These are phyloP conservation scores for Synergus umbraculus DNA, from an alignment of 2,888 invertebrate genomes.

Conservation along the genomic window DNA sequence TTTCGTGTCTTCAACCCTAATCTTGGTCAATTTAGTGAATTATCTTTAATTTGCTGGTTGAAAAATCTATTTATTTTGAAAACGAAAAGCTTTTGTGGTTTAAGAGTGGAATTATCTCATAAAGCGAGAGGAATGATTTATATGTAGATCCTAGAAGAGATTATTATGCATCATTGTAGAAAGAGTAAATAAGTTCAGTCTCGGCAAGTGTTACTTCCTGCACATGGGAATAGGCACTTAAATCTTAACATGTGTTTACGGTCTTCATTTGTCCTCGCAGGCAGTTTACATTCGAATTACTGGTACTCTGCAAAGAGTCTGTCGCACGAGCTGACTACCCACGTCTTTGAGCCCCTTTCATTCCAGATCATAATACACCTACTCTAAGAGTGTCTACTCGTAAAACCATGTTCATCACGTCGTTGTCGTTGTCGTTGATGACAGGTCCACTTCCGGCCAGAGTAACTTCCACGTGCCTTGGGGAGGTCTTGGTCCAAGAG, in stretches of 20 bases:
- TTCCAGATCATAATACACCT: conserved; percentile 67
- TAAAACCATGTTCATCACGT: conserved; percentile 62
- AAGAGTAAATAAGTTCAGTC: conserved; percentile 28
- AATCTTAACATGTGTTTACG: conserved; percentile 62
- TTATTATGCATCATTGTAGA: conserved; percentile 34
- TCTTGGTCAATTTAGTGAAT: not conserved
- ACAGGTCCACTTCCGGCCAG: conserved; percentile 69
- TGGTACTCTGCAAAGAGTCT: conserved; percentile 44
- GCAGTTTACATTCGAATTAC: conserved; percentile 55
- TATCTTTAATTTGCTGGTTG: not conserved
- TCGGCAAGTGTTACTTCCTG: conserved; percentile 36
- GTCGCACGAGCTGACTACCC: conserved; percentile 65
- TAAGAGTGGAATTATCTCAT: not conserved
- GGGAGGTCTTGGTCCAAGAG: conserved; percentile 13
- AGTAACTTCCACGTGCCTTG: conserved; percentile 25
- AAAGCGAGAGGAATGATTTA: not conserved
- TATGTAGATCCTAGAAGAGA: conserved; percentile 22
- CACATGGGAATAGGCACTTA: conserved; percentile 29
- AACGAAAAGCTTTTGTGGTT: not conserved
- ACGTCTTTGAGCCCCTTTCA: conserved; percentile 63
- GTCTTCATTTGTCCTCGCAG: conserved; percentile 65
- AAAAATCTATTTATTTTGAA: not conserved
- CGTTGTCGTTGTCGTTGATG: conserved; percentile 64
- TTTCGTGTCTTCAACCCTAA: not conserved
- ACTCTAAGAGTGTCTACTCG: conserved; percentile 51